phyloP scores from a whole-genome alignment of 2,888 invertebrate genomes.

The Nomada lathburiana region DNA sequence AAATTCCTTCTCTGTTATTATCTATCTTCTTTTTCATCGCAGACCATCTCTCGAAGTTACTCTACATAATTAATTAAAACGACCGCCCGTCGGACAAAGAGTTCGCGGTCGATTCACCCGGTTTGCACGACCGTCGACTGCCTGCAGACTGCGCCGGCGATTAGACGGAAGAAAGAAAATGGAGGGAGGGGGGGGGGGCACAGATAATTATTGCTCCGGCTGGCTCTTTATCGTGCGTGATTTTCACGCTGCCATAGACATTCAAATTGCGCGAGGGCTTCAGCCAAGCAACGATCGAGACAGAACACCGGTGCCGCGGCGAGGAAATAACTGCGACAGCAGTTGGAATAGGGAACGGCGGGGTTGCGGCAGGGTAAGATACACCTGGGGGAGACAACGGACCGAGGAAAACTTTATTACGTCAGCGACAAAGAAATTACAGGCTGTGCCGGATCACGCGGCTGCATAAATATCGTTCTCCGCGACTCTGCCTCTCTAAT shows the following conservation, averaged over 20 bases:
- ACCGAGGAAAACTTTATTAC: constrained; percentile 53
- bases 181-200: not conserved
- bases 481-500: constrained; percentile 22
- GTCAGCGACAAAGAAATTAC: constrained; percentile 55
- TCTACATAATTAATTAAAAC: constrained; percentile 12
- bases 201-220: constrained; percentile 46
- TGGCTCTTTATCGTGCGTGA: constrained; percentile 53
- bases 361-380: not conserved
- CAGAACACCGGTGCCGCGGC: not conserved
- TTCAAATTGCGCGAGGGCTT: constrained; percentile 58
- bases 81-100: not conserved
- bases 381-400: constrained; percentile 38
- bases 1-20: too few relatives aligned
- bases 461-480: constrained; percentile 27
- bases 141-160: not conserved
- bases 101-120: not conserved
- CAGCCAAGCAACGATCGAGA: constrained; percentile 51
- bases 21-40: not conserved
- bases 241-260: constrained; percentile 61
- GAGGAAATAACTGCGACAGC: constrained; percentile 38
- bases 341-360: too few relatives aligned
- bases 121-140: constrained; percentile 11
- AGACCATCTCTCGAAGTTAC: not conserved
- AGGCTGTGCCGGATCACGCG: constrained; percentile 12
- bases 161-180: not conserved